These are phyloP conservation scores for Agrochola circellaris DNA, from an alignment of 2,888 invertebrate species.

Conservation along the genomic window DNA sequence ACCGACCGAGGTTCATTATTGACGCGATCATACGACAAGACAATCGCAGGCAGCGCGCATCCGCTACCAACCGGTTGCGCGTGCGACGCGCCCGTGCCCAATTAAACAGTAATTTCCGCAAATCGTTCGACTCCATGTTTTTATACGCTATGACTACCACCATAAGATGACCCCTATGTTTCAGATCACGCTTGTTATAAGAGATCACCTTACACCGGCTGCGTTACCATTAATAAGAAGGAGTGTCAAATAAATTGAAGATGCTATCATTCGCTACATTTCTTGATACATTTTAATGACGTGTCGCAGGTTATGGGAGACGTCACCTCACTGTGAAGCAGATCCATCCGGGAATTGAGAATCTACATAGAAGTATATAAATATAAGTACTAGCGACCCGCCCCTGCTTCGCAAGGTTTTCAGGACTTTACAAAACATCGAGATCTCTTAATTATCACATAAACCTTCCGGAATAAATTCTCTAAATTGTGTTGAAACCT, in stretches of 20 bases:
- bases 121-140: conserved; percentile 66
- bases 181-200: background rate
- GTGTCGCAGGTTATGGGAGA: conserved; percentile 19
- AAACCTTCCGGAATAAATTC: too few relatives aligned
- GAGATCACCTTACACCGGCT: conserved; percentile 46
- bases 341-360: background rate
- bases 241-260: conserved; percentile 70
- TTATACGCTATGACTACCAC: conserved; percentile 39
- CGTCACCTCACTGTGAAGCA: conserved; percentile 11
- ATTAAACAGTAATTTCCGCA: conserved; percentile 77
- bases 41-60: conserved; percentile 54
- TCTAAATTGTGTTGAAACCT: too few relatives aligned
- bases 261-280: conserved; percentile 63
- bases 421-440: too few relatives aligned
- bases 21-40: conserved; percentile 51
- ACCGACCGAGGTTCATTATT: conserved; percentile 53
- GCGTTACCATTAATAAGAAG: conserved; percentile 53
- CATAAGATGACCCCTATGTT: conserved; percentile 8
- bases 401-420: too few relatives aligned
- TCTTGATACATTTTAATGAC: conserved; percentile 58
- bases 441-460: too few relatives aligned
- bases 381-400: background rate
- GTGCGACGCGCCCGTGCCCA: conserved; percentile 68
- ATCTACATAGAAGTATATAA: background rate
- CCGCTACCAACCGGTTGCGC: conserved; percentile 58